A percentile compares a stretch with the other conserved stretches of the same genome.
These are phyloP conservation scores for Xanthorhoe designata DNA, from an alignment of 2,888 invertebrate species.

Conservation along the genomic window DNA sequence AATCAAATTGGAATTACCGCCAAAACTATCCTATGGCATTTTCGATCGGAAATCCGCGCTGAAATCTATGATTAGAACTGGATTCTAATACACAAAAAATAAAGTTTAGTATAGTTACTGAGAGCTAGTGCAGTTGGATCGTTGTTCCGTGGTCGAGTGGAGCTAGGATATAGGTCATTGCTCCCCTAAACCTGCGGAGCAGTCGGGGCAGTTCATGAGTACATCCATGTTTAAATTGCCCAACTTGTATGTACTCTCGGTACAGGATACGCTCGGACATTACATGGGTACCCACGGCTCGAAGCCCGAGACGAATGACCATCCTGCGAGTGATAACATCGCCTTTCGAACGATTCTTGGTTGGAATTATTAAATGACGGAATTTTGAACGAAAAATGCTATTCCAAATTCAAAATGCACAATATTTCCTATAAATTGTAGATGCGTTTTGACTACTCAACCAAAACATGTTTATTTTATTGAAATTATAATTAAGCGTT, in stretches of 20 bases:
- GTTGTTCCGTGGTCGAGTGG: constrained; percentile 63
- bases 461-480: too few species aligned
- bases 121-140: constrained; percentile 63
- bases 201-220: constrained; percentile 82
- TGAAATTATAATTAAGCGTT: too few species aligned
- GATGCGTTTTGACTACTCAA: too few species aligned
- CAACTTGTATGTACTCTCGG: constrained; percentile 79
- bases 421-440: neutral
- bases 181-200: constrained; percentile 84
- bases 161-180: constrained; percentile 85
- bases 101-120: constrained; percentile 73
- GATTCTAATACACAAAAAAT: constrained; percentile 79
- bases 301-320: constrained; percentile 60
- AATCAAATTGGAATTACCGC: constrained; percentile 71
- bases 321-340: constrained; percentile 62
- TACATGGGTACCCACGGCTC: constrained; percentile 46
- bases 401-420: constrained; percentile 17
- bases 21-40: constrained; percentile 66
- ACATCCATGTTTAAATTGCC: constrained; percentile 84
- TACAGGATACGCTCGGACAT: constrained; percentile 74
- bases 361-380: constrained; percentile 41
- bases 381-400: constrained; percentile 32
- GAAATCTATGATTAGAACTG: constrained; percentile 76
- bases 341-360: constrained; percentile 59
- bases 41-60: constrained; percentile 56